These are phyloP conservation scores for Tetramorium parvispinum DNA, from an alignment of 1,140 invertebrate species.

Conservation along the genomic window DNA sequence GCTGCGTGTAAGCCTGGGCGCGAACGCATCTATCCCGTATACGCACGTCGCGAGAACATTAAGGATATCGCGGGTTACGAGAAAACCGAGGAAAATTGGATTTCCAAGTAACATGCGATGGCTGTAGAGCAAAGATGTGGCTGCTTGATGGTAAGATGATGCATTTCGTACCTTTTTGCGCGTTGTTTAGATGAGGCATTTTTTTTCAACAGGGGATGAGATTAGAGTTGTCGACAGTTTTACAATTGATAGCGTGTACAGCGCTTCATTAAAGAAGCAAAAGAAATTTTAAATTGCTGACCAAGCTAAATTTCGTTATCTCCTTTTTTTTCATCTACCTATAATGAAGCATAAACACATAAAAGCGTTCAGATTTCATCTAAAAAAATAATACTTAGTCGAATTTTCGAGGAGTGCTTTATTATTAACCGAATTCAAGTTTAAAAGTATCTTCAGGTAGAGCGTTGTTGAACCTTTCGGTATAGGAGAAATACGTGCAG, in stretches of 20 bases:
- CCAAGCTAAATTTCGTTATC: not conserved
- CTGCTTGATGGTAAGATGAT: not conserved
- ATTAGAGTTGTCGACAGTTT: not conserved
- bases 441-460: slow-evolving; percentile 28
- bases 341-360: slow-evolving; percentile 12
- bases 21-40: slow-evolving; percentile 36
- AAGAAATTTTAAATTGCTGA: not conserved
- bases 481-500: not conserved
- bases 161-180: not conserved
- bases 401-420: slow-evolving; percentile 14
- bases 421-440: slow-evolving; percentile 57
- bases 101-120: slow-evolving; percentile 24
- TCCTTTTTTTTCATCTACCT: not conserved
- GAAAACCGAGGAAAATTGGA: slow-evolving; percentile 54
- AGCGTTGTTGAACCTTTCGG: slow-evolving; percentile 12
- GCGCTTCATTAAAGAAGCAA: not conserved
- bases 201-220: not conserved
- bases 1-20: slow-evolving; percentile 38
- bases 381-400: not conserved
- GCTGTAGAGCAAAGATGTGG: not conserved
- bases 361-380: slow-evolving; percentile 22
- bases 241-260: not conserved
- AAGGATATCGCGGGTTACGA: slow-evolving; percentile 24
- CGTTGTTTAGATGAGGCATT: not conserved
- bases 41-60: slow-evolving; percentile 38